Conservation (phyloP, 2,113 vertebrate genomes). For the Riparia riparia region DNA sequence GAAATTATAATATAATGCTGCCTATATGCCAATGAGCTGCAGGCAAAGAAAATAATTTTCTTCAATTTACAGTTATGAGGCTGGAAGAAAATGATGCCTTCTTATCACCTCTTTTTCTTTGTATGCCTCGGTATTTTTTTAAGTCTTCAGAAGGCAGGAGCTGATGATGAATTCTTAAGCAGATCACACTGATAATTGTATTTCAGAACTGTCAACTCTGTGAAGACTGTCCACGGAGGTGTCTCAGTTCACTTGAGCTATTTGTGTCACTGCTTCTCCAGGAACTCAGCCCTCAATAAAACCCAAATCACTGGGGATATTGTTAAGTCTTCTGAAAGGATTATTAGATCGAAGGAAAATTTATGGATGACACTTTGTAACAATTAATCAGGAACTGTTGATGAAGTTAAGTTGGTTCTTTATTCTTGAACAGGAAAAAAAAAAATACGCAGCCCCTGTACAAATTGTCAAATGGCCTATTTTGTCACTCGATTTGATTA, state of each 20-base stretch:
- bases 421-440: slow-evolving; percentile 64
- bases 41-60: slow-evolving; percentile 90
- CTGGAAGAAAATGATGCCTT: slow-evolving; percentile 81
- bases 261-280: slow-evolving; percentile 83
- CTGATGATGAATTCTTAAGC: slow-evolving; percentile 94
- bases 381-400: slow-evolving; percentile 91
- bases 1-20: slow-evolving; percentile 89
- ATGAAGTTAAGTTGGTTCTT: slow-evolving; percentile 88
- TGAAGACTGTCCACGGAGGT: slow-evolving; percentile 87
- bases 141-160: slow-evolving; percentile 85
- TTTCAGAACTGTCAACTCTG: slow-evolving; percentile 92
- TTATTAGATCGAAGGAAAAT: slow-evolving; percentile 93
- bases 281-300: slow-evolving; percentile 84
- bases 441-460: slow-evolving; percentile 68
- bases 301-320: slow-evolving; percentile 86
- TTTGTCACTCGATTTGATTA: slow-evolving; percentile 95
- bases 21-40: slow-evolving; percentile 87
- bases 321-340: slow-evolving; percentile 86
- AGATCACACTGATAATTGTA: slow-evolving; percentile 98
- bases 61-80: slow-evolving; percentile 89
- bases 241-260: slow-evolving; percentile 83
- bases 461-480: slow-evolving; percentile 83
- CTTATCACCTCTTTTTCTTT: slow-evolving; percentile 83
- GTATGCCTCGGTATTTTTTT: slow-evolving; percentile 76
- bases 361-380: slow-evolving; percentile 90